These are phyloP conservation scores for Dasyprocta punctata DNA, from an alignment of 2,113 vertebrate genomes.

Conservation along the genomic window DNA sequence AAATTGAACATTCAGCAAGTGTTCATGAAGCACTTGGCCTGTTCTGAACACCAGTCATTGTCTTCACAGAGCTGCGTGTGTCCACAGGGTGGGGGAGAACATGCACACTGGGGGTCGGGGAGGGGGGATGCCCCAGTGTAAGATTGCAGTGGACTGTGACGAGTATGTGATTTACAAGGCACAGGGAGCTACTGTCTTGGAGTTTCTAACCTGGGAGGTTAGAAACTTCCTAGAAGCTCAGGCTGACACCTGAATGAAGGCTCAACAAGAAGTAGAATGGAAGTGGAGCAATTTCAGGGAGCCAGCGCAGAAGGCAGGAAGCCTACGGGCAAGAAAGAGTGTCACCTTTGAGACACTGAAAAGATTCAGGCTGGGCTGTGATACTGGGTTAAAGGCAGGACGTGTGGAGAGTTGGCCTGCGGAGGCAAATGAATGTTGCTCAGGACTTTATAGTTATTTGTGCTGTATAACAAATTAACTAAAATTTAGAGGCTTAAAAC, in stretches of 20 bases:
- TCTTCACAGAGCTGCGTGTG: background rate
- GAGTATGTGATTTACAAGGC: background rate
- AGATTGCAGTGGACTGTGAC: background rate
- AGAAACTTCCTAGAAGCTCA: background rate
- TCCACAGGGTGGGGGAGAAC: too few relatives aligned
- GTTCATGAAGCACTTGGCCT: background rate
- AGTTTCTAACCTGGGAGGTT: background rate
- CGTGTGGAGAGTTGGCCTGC: background rate
- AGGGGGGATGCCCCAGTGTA: background rate
- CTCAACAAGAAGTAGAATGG: background rate
- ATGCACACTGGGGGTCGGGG: background rate
- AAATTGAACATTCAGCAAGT: background rate
- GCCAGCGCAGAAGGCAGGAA: background rate
- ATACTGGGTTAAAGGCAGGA: background rate
- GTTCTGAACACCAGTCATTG: background rate
- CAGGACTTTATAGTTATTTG: background rate
- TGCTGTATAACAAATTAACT: background rate
- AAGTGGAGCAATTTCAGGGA: background rate
- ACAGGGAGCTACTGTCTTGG: background rate
- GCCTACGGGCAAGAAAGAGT: background rate
- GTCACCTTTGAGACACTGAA: background rate
- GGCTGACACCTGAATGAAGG: background rate
- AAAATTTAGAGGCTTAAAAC: background rate
- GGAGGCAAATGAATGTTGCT: background rate
- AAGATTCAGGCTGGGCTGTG: background rate